Base-by-base conservation (phyloP, 2,113 vertebrate species). In the Nicator chloris region DNA sequence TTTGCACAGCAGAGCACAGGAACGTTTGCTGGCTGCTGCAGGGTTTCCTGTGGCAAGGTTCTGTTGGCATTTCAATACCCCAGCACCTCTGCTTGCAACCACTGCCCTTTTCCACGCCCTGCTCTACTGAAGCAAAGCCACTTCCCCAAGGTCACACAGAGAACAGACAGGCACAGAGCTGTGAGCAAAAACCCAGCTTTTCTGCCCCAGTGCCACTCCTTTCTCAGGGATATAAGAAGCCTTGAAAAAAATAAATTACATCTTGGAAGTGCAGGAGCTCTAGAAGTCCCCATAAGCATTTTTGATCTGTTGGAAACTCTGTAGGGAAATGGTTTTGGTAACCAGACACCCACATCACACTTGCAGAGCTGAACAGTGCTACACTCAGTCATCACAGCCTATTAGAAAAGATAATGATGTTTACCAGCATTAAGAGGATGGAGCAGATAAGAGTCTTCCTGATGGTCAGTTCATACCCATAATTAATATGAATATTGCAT, bases 391-490 rank as follows among this genome's bases (percentile, higher is more conserved):
- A 90, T 75, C 53, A 71, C 20, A 80, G 76, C 86, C 92, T 79
- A 90, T 92, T 86, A 82, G 86, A 66, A 82, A 77, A 90, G 77
- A 82, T 95, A 82, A 92, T 49, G 39, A 93, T 82, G 77, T 93
- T 96, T 92, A 93, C 72, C 66, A 77, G 66, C 57, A 68, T 28
- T 68, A 86, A 71, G 49, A 78, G 75, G 45, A 96, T 75, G 3
- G 27, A 88, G 57, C 64, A 81, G 51, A 60, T 53, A 44, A 82
- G 66, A 72, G 39, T 63, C 72, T 49, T 95, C 80, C 88, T 44
- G 65, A 88, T 93, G 80, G 93, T 77, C 90, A 95, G 91, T 89
- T 92, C 71, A 71, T 40, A 7, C 64, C 94, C 78, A 22, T 93
- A 86, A 95, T 96, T 94, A 93, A 93, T 87, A 88, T 33, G 49